A percentile compares a stretch with the other conserved stretches of the same genome.
Conservation (phyloP, 2,113 vertebrate genomes). For the Pholis gunnellus region DNA sequence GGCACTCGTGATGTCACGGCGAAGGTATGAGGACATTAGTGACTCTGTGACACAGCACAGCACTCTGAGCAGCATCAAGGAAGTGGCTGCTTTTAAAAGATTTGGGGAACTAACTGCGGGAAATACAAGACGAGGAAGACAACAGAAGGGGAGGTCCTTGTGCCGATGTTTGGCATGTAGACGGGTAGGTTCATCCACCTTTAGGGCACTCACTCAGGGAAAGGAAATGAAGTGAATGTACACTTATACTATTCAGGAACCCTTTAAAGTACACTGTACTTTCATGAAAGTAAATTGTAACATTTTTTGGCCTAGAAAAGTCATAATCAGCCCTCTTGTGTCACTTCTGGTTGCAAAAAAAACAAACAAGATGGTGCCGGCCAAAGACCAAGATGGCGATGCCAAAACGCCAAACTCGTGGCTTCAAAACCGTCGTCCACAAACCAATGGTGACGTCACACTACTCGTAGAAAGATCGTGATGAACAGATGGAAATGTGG, state of each 20-base stretch:
- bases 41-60: constrained; percentile 7
- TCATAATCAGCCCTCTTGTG: no score
- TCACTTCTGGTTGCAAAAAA: no score
- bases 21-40: constrained; percentile 36
- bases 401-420: no score
- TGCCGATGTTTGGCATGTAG: background rate
- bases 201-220: background rate
- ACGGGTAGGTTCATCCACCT: background rate
- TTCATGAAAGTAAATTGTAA: no score
- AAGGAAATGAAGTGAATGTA: background rate
- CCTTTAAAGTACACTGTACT: no score
- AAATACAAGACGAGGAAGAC: background rate
- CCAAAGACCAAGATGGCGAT: no score
- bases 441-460: no score
- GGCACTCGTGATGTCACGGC: constrained; percentile 29
- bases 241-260: background rate
- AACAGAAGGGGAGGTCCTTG: background rate
- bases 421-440: no score
- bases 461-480: background rate
- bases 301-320: no score
- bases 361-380: no score
- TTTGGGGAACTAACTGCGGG: constrained; percentile 53
- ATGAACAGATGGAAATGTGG: background rate
- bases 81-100: constrained; percentile 62
- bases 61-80: constrained; percentile 41